These are phyloP conservation scores for Drosophila nannoptera DNA, from an alignment of 1,140 invertebrate species.

Conservation along the genomic window DNA sequence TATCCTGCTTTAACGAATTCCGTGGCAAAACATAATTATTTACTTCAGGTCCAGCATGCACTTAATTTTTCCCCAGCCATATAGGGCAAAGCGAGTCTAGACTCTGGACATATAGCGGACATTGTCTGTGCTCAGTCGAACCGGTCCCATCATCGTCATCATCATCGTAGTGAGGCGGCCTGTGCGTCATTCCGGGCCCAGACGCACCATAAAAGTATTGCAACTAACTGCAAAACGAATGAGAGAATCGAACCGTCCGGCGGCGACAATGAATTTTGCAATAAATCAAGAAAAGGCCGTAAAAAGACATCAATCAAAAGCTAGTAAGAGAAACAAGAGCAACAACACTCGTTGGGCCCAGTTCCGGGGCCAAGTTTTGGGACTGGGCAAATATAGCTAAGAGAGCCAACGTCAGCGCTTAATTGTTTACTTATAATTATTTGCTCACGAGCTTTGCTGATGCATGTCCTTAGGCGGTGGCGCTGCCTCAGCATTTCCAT, in stretches of 20 bases:
- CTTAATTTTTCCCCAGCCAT: slow-evolving; percentile 42
- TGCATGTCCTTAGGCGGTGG: slow-evolving; percentile 27
- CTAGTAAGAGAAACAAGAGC: slow-evolving; percentile 17
- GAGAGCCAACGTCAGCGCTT: slow-evolving; percentile 10
- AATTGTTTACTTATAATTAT: slow-evolving; percentile 40
- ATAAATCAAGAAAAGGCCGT: slow-evolving; percentile 61
- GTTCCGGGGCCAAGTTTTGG: slow-evolving; percentile 10
- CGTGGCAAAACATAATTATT: no score
- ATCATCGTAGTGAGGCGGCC: slow-evolving; percentile 4
- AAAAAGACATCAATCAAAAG: slow-evolving; percentile 20
- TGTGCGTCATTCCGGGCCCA: slow-evolving; percentile 57
- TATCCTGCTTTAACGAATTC: background rate
- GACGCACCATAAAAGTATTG: slow-evolving; percentile 62
- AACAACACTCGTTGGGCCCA: slow-evolving; percentile 2
- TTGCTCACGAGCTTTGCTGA: slow-evolving; percentile 32
- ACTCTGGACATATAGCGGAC: slow-evolving; percentile 45
- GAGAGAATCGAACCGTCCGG: slow-evolving; percentile 34
- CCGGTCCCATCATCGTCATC: slow-evolving; percentile 42
- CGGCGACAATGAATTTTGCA: slow-evolving; percentile 58
- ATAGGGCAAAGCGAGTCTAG: slow-evolving; percentile 57
- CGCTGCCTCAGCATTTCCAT: slow-evolving; percentile 8
- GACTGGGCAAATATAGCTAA: slow-evolving; percentile 14
- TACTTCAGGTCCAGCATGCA: background rate
- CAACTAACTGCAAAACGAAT: slow-evolving; percentile 42
- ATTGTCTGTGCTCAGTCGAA: slow-evolving; percentile 61